phyloP scores from a whole-genome alignment of 2,888 invertebrate genomes.

The Polydrusus pterygomalis region DNA sequence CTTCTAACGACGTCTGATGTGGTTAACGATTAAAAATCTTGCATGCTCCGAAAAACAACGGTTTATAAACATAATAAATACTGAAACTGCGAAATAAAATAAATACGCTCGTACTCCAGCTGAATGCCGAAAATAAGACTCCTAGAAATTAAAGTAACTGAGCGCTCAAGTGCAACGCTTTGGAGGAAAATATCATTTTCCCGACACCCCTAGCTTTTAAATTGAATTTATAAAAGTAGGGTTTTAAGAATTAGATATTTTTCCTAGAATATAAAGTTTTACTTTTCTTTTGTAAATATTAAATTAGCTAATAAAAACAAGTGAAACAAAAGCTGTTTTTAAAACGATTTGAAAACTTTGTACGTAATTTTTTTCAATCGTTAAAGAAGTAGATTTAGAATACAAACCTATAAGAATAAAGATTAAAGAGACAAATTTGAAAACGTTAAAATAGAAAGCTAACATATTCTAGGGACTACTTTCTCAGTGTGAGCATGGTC shows the following conservation, averaged over 20 bases:
- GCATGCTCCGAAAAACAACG: no score
- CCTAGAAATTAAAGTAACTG: conserved; percentile 1
- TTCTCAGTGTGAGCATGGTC: no score
- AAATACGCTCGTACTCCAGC: background rate
- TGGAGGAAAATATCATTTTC: conserved; percentile 5
- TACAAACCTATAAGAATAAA: no score
- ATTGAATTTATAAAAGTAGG: conserved; percentile 14
- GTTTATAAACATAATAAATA: background rate
- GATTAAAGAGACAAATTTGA: no score
- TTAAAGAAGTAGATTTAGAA: no score
- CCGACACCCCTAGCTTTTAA: background rate
- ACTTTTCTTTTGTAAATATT: background rate
- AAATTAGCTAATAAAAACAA: background rate
- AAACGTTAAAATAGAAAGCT: no score
- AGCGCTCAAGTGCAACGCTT: background rate
- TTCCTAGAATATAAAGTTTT: conserved; percentile 2
- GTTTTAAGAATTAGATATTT: background rate
- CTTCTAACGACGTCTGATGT: no score
- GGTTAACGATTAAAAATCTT: no score
- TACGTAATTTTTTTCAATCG: no score
- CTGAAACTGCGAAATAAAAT: background rate
- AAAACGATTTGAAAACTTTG: no score
- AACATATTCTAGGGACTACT: no score
- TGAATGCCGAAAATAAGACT: background rate
- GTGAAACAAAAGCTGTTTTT: no score